Evolutionary conservation across 2,113 vertebrate species (phyloP).

Genomic region (Dipodomys spectabilis): DNA sequence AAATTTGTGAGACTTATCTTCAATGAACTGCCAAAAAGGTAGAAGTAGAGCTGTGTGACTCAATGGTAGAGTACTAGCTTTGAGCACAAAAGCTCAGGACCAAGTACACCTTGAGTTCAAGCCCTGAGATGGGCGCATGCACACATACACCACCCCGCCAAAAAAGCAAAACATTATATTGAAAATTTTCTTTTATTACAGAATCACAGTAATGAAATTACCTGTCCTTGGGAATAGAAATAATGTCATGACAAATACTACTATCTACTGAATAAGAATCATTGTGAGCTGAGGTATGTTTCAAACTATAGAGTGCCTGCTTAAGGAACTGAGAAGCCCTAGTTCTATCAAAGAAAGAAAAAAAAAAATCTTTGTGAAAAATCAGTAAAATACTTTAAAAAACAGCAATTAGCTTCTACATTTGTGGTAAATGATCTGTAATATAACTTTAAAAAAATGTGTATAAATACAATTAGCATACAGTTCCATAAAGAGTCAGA

Average conservation of each 20-base stretch:
- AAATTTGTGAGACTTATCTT: too few species aligned
- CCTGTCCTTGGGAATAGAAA: not conserved
- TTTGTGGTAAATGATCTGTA: not conserved
- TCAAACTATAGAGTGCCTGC: too few species aligned
- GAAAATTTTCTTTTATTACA: conserved; percentile 25
- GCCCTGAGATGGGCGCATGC: too few species aligned
- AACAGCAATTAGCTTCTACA: not conserved
- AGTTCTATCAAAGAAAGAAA: too few species aligned
- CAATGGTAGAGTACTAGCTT: not conserved
- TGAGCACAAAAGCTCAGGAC: not conserved
- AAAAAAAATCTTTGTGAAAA: conserved; percentile 24
- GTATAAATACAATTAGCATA: not conserved
- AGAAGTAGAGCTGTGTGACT: too few species aligned
- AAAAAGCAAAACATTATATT: not conserved
- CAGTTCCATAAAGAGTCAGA: not conserved
- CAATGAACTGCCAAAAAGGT: too few species aligned
- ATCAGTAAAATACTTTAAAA: not conserved
- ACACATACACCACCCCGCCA: too few species aligned
- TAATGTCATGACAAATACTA: conserved; percentile 44
- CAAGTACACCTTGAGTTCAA: too few species aligned
- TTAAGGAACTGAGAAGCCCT: too few species aligned
- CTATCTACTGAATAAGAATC: not conserved
- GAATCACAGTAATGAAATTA: not conserved
- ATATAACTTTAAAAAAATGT: not conserved
- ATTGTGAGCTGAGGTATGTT: too few species aligned